Evolutionary conservation across 2,888 invertebrate genomes (phyloP), one percentile per base, ranked within the genome.

Genomic region (Ctenicera cuprea): DNA sequence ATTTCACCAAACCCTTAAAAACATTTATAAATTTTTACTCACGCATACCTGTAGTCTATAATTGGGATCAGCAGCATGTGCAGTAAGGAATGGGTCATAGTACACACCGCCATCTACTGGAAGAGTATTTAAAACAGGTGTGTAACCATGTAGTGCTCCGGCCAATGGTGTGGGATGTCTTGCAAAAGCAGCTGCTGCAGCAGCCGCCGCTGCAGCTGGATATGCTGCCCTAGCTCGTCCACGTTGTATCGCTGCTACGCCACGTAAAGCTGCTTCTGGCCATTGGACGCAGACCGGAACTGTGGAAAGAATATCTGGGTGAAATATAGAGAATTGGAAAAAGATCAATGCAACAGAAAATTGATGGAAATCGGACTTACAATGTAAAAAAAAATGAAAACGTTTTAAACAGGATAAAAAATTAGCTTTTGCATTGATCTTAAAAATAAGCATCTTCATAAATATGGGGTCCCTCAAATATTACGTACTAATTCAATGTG

Each of bases 81-180:
- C 95, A 11, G 76, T 71, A 90, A 97, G 90, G 92, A 97, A 96
- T 84, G 96, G 97, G 91, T 97, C 97, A 90, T 97, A 97, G 91
- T 97, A 97, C 81, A 97, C 94, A 89, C 97, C 95, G 89, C 88
- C 91, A 89, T 87, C 87, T 30, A 87, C 86, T 45, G 86, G 86
- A 70, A 87, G 79, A 43, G 86, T 86, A 76, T 86, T 87, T 18
- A 87, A 78, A 52, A 86, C 85, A 8, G 94, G 95, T 88, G 96
- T 93, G 89, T 95, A 96, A 86, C 96, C 95, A 91, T 95, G 95
- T 88, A 94, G 90, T 87, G 94, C 92, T 81, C 93, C 91, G 77
- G 92, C 91, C 88, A 93, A 86, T 45, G 92, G 92, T 76, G 91
- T 89, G 54, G 92, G 92, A 84, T 92, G 92, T 83, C 92, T 91